A percentile compares a stretch with the other conserved stretches of the same genome.
phyloP scores from a whole-genome alignment of 2,888 invertebrate genomes.

The Sarcophaga subvicina region DNA sequence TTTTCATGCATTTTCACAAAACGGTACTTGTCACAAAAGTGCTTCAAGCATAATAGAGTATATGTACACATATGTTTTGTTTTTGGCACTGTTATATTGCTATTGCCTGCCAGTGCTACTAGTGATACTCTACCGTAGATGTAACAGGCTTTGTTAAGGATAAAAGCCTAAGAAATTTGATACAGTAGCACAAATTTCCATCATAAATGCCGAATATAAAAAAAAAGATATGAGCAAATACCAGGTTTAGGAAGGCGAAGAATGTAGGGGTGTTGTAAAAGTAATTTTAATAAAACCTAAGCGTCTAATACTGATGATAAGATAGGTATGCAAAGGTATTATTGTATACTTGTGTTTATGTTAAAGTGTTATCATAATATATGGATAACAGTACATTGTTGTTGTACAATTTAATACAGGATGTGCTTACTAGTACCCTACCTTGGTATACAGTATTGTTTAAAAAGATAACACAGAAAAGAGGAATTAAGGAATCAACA shows the following conservation, averaged over 20 bases:
- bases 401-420: neutral
- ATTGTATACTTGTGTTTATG: neutral
- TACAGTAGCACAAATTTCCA: constrained; percentile 10
- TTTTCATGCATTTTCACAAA: neutral
- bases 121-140: neutral
- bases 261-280: too few species aligned
- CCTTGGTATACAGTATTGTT: too few species aligned
- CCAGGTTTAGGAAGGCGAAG: too few species aligned
- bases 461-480: too few species aligned
- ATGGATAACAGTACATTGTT: too few species aligned
- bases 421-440: too few species aligned
- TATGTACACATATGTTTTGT: neutral
- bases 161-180: neutral
- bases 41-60: constrained; percentile 12
- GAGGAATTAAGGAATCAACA: too few species aligned
- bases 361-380: neutral
- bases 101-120: neutral
- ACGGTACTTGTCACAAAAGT: constrained; percentile 31
- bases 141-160: too few species aligned
- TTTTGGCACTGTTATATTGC: neutral
- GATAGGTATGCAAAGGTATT: too few species aligned
- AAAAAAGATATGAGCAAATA: constrained; percentile 22
- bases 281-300: neutral
- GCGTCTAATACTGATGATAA: neutral
- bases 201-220: constrained; percentile 9